These are phyloP conservation scores for Phaethornis superciliosus DNA, from an alignment of 2,113 vertebrate species.

Conservation along the genomic window DNA sequence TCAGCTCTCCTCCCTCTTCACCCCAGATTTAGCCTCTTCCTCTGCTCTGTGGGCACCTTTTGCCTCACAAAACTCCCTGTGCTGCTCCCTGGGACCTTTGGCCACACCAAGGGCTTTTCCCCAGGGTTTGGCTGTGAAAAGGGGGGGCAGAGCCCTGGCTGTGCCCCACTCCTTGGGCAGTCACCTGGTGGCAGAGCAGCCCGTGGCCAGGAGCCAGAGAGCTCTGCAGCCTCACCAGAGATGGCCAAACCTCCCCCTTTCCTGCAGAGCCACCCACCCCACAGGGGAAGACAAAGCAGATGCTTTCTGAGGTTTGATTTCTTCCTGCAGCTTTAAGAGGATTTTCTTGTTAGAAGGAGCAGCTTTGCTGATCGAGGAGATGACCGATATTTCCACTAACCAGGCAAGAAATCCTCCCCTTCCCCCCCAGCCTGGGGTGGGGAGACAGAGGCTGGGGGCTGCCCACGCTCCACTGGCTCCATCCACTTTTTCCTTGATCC, in stretches of 20 bases:
- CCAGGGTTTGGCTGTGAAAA: fast-evolving
- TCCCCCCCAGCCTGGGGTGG: fast-evolving
- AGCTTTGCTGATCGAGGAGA: not conserved
- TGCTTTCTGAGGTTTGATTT: not conserved
- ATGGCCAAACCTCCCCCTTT: fast-evolving
- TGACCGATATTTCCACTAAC: not conserved
- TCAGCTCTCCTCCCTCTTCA: not conserved
- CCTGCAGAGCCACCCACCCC: fast-evolving
- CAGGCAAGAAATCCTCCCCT: not conserved
- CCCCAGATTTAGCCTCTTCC: not conserved
- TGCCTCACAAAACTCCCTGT: fast-evolving
- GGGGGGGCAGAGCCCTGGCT: not conserved
- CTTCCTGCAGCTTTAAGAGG: not conserved
- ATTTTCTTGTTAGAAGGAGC: not conserved
- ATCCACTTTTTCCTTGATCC: not conserved
- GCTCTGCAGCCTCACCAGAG: not conserved
- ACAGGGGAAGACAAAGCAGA: fast-evolving
- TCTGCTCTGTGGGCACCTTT: fast-evolving
- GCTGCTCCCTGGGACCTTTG: fast-evolving
- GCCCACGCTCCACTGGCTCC: fast-evolving
- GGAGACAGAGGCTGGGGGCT: not conserved
- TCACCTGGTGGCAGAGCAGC: not conserved
- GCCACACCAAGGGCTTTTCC: fast-evolving
- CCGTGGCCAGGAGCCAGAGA: not conserved
- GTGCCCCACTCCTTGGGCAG: fast-evolving